Conservation (phyloP, 2,797 vertebrate species). For the Mycteria americana region DNA sequence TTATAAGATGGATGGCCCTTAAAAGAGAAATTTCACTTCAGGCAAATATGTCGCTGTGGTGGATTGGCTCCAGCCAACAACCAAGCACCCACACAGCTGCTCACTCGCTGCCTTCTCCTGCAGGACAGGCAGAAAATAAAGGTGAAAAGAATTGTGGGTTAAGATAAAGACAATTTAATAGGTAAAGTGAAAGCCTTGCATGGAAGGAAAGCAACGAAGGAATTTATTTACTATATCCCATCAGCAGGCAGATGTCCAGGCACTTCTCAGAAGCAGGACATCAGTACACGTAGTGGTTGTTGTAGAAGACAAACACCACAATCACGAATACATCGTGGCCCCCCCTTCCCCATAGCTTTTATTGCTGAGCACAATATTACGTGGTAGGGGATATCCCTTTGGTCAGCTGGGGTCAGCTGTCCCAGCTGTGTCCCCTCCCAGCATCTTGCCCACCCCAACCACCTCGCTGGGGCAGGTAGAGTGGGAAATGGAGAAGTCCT, state of each 20-base stretch:
- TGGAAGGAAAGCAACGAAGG: neutral
- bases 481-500: neutral
- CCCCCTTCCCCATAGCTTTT: neutral
- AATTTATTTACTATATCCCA: neutral
- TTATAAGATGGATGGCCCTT: neutral
- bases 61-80: neutral
- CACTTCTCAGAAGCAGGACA: neutral
- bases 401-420: neutral
- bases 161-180: neutral
- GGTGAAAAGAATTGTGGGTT: neutral
- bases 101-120: neutral
- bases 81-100: neutral
- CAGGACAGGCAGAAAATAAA: neutral
- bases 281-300: accelerated
- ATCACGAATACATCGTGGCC: accelerated
- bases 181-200: neutral
- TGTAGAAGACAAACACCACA: neutral
- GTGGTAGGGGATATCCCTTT: neutral
- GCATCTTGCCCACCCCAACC: too few relatives aligned
- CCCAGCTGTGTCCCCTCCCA: neutral
- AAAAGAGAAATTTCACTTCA: neutral
- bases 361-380: neutral
- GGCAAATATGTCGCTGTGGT: neutral
- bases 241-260: neutral
- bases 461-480: accelerated